phyloP scores from a whole-genome alignment of 2,113 vertebrate species.

The Rynchops niger region DNA sequence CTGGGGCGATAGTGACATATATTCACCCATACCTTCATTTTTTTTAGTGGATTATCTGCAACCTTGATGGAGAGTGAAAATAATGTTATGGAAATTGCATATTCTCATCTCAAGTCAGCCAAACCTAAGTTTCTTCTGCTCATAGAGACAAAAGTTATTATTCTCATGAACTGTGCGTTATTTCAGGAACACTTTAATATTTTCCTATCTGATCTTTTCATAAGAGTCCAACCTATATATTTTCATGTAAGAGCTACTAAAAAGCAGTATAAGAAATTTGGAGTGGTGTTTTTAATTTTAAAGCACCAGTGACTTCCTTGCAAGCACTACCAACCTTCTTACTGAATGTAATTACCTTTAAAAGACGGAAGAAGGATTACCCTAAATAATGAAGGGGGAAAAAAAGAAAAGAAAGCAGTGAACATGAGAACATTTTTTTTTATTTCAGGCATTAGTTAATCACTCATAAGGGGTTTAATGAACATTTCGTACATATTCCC shows the following conservation, averaged over 20 bases:
- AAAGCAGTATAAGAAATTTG: background rate
- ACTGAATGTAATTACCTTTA: background rate
- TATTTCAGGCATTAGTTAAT: background rate
- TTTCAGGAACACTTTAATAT: background rate
- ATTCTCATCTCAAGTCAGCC: background rate
- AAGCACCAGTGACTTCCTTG: background rate
- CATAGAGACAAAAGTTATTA: background rate
- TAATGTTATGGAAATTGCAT: background rate
- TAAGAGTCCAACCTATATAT: background rate
- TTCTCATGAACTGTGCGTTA: background rate
- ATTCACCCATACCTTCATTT: background rate
- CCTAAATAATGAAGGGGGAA: fast-evolving
- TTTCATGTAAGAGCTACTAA: background rate
- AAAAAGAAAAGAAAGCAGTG: no score
- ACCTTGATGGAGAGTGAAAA: background rate
- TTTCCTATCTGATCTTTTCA: background rate
- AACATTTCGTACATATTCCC: background rate
- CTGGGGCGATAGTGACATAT: background rate
- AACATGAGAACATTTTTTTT: background rate
- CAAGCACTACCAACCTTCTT: background rate
- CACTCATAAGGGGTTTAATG: background rate
- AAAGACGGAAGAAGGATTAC: background rate
- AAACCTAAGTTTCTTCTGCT: background rate
- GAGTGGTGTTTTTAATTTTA: background rate
- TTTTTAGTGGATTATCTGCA: background rate